Conservation (phyloP, 2,797 vertebrate species). For the Silurus aristotelis region DNA sequence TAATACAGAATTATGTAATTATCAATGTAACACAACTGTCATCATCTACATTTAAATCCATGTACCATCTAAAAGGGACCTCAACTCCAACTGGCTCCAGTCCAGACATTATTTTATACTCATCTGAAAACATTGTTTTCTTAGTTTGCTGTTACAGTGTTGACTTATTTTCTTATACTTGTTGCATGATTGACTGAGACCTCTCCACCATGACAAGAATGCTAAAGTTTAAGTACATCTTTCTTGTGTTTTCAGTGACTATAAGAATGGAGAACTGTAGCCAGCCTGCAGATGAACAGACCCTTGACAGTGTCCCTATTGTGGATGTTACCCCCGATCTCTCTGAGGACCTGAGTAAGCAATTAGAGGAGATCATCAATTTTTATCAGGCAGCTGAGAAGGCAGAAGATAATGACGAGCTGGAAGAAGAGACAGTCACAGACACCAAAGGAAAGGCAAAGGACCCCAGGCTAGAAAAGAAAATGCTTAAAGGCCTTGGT, state of each 20-base stretch:
- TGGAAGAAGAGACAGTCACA: constrained; percentile 72
- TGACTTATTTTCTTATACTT: background rate
- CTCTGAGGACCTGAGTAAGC: constrained; percentile 85
- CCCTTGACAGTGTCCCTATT: constrained; percentile 41
- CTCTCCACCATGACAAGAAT: background rate
- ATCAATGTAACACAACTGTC: background rate
- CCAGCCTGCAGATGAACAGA: constrained; percentile 53
- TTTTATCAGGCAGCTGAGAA: constrained; percentile 78
- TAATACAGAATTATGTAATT: background rate
- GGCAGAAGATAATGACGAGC: constrained; percentile 69
- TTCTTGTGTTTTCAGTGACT: constrained; percentile 40
- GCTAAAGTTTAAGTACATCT: constrained; percentile 22
- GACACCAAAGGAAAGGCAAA: constrained; percentile 71
- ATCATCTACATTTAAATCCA: background rate
- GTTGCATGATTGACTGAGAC: background rate
- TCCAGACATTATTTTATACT: background rate
- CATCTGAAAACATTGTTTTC: background rate
- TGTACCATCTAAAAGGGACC: background rate
- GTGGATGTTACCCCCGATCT: constrained; percentile 65
- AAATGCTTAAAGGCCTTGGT: constrained; percentile 94
- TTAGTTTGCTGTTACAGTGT: background rate
- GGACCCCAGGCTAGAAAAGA: constrained; percentile 94
- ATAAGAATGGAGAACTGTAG: constrained; percentile 80
- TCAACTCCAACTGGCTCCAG: background rate
- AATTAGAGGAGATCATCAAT: constrained; percentile 95